Base-by-base conservation (phyloP, 2,888 invertebrate species). In the Drosophila dives region DNA sequence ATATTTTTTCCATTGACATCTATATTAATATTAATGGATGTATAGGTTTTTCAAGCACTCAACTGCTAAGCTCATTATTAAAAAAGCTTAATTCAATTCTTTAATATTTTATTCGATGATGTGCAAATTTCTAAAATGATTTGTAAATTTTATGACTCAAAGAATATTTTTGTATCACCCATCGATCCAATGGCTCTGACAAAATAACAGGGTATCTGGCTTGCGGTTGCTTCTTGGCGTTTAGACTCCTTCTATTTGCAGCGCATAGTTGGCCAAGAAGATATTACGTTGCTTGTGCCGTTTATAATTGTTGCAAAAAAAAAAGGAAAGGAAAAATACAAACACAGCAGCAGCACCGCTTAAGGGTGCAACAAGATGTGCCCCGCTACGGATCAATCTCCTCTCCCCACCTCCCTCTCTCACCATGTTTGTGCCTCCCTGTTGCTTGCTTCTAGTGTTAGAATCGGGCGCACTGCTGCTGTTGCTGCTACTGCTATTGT, bases 251-350 rank as follows among this genome's bases (percentile, higher is more conserved):
- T 20, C 23, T 29, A 50, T 17, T 10, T 51, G 36, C 11, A 7
- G 20, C 11, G 33, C 54, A 29, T 51, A 38, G 59, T 49, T 72
- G 56, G 7, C 55, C 59, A 49, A 55, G 15, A 50, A 65, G 71
- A 71, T 60, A 76, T 76, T 71, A 63, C 42, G 48, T 54, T 63
- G 51, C 50, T 53, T 68, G 64, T 63, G 50, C 78, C 63, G 63
- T 58, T 78, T 65, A 62, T 70, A 83, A 83, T 87, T 83, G 83
- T 83, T 87, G 83, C 85, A 69, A 67, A 74, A 20, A 20, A 23
- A 45, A 20, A 45, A 2, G 15, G 8, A 45, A 23, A 45, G 15
- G 45, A 23, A 45, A 45, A 15, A 36, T 23, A 69, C 55, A 67
- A 70, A 80, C 78, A 75, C 86, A 80, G 72, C 73, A 83, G 70